A percentile compares a stretch with the other conserved stretches of the same genome.
Evolutionary conservation across 2,113 vertebrate species (phyloP).

Genomic region (Pimephales promelas): DNA sequence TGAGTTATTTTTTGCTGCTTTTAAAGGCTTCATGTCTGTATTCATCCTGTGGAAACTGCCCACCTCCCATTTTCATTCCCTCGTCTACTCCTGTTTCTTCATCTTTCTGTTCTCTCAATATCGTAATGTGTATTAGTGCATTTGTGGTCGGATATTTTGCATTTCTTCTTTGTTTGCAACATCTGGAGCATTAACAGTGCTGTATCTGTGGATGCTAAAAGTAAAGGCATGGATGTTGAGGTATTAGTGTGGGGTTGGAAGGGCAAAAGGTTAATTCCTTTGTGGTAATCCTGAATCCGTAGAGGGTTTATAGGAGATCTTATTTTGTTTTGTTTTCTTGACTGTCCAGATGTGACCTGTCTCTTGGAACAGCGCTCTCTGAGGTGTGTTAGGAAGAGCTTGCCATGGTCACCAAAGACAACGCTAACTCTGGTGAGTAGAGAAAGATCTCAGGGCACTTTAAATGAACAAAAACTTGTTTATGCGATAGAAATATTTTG

Average conservation of each 20-base stretch:
- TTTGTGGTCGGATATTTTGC: background rate
- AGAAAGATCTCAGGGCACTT: background rate
- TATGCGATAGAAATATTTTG: background rate
- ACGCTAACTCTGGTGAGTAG: slow-evolving; percentile 28
- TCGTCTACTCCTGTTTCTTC: background rate
- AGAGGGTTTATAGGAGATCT: slow-evolving; percentile 10
- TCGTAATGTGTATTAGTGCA: background rate
- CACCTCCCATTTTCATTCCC: slow-evolving; percentile 27
- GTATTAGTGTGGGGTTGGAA: background rate
- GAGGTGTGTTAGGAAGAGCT: background rate
- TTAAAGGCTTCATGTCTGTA: slow-evolving; percentile 63
- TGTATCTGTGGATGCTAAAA: background rate
- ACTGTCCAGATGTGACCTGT: slow-evolving; percentile 32
- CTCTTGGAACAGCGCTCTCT: background rate
- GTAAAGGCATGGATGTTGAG: background rate
- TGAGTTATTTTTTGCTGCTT: slow-evolving; percentile 70
- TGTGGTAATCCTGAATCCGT: background rate
- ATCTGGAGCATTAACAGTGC: slow-evolving; percentile 15
- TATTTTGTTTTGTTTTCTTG: background rate
- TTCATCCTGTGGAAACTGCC: slow-evolving; percentile 56
- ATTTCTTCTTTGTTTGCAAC: background rate
- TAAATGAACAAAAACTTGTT: background rate
- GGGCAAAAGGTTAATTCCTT: slow-evolving; percentile 26
- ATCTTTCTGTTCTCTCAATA: background rate
- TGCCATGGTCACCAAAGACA: slow-evolving; percentile 52